phyloP scores from a whole-genome alignment of 2,113 vertebrate species.

The Psophia crepitans region DNA sequence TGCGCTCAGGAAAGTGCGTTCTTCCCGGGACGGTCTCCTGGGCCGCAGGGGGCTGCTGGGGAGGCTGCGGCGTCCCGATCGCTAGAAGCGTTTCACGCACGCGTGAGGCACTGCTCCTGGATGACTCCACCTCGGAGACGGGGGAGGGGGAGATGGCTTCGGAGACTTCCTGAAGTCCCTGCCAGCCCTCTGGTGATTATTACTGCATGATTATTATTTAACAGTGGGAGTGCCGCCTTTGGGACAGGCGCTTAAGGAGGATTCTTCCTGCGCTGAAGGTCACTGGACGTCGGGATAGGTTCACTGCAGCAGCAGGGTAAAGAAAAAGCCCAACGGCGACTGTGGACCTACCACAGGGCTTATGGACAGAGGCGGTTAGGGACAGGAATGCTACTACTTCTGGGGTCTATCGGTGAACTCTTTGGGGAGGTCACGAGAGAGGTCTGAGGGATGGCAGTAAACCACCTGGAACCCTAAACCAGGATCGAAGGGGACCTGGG shows the following conservation, averaged over 20 bases:
- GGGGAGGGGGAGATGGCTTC: not conserved
- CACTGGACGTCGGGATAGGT: not conserved
- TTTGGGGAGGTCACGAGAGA: not conserved
- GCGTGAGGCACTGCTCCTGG: not conserved
- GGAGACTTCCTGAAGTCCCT: not conserved
- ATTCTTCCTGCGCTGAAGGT: not conserved
- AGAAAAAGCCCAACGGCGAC: not conserved
- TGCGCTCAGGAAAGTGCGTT: not conserved
- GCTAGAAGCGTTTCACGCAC: not conserved
- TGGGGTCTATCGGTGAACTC: not conserved
- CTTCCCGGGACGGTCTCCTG: not conserved
- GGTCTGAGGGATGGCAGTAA: not conserved
- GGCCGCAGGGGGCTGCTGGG: slow-evolving; percentile 51
- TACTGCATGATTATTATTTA: not conserved
- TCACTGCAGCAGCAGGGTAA: not conserved
- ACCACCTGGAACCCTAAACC: not conserved
- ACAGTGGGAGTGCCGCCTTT: not conserved
- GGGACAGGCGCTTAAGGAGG: not conserved
- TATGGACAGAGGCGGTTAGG: not conserved
- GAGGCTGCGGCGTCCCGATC: not conserved
- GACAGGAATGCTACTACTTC: not conserved
- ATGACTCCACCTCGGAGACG: not conserved
- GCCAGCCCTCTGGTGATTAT: not conserved
- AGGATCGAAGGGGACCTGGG: not conserved
- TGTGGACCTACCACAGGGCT: not conserved